Base-by-base conservation (phyloP, 2,113 vertebrate genomes). In the Porphyrio hochstetteri region DNA sequence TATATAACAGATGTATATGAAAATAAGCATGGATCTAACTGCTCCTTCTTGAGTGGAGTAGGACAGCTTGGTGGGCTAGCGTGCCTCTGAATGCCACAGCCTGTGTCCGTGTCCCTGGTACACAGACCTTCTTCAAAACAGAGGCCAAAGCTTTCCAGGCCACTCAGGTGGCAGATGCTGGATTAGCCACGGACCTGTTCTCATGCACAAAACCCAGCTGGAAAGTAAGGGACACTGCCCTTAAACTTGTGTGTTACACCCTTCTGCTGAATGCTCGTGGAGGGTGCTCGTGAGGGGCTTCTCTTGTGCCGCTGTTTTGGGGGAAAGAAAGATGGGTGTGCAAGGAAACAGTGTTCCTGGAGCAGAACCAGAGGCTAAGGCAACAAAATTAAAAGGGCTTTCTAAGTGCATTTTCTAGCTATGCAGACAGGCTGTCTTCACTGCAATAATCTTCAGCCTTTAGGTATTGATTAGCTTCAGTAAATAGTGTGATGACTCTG, bases 381-480 rank as follows among this genome's bases (percentile, higher is more conserved):
- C 83, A 92, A 57, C n/a, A 28, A 92, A 95, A 94, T 93, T 68
- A 69, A 90, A 96, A 92, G 81, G 46, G 42, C 40, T 95, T 48
- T 46, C 94, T 57, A 90, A 70, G 64, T 89, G 74, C 13, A 2
- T 95, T 94, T 96, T 93, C 88, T 93, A 74, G 65, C 61, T 31
- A 16, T 42, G 86, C 77, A 95, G 95, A 94, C 92, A 86, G 59
- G 28, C 67, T 87, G 72, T 86, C 82, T 92, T 59, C 79, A 42
- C 61, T 91, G 92, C 91, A 79, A 23, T 95, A 92, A 83, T 96
- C 90, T 94, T 90, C 79, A 88, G 86, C 68, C 91, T 94, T 76
- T 90, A 61, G 16, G 17, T 96, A 97, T 97, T 95, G 95, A 97
- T 97, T 90, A 59, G 60, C 79, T 87, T 88, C 90, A 68, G 78